Conservation (phyloP, 1,140 invertebrate species). For the Chlorops oryzae region DNA sequence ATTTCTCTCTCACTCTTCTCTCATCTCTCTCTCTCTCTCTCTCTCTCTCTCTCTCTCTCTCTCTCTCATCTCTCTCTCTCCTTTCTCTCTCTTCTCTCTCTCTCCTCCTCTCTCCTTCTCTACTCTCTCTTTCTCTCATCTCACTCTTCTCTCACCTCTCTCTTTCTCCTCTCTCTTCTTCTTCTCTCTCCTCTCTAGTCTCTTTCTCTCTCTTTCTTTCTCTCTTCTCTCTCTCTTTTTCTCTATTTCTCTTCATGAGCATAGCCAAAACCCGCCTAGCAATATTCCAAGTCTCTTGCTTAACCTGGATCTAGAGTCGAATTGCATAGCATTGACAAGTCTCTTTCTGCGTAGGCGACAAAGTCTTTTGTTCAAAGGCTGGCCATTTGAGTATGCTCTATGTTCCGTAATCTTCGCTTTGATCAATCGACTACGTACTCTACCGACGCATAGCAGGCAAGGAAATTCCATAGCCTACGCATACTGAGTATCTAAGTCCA, state of each 20-base stretch:
- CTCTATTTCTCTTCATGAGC: background rate
- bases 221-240: background rate
- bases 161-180: background rate
- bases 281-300: too few species aligned
- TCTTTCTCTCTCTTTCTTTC: background rate
- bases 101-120: background rate
- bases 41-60: background rate
- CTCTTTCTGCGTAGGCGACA: too few species aligned
- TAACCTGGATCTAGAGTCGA: too few species aligned
- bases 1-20: background rate
- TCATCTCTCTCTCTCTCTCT: slow-evolving; percentile 1
- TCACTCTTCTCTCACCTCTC: background rate
- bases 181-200: background rate
- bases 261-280: too few species aligned
- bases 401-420: too few species aligned
- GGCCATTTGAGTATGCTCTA: too few species aligned
- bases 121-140: background rate
- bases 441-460: too few species aligned
- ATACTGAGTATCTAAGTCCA: too few species aligned
- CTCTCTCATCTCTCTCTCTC: background rate
- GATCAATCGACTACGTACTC: too few species aligned
- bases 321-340: too few species aligned
- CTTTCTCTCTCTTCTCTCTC: background rate
- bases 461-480: too few species aligned
- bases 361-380: too few species aligned